These are phyloP conservation scores for Disparrhopalites patrizii DNA, from an alignment of 2,888 invertebrate genomes.

Conservation along the genomic window DNA sequence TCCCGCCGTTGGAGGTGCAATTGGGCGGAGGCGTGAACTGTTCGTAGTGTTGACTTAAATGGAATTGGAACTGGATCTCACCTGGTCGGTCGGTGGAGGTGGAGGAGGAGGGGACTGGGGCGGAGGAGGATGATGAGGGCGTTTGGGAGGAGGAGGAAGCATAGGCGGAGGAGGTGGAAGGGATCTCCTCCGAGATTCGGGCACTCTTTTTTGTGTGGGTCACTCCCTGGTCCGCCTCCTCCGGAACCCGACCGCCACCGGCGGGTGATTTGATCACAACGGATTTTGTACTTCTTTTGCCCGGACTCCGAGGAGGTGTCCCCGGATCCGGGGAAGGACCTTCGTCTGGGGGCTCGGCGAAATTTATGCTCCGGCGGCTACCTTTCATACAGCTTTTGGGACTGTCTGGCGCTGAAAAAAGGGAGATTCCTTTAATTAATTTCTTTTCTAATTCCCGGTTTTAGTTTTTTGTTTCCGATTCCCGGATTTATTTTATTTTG, in stretches of 20 bases:
- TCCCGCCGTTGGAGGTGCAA: slow-evolving; percentile 46
- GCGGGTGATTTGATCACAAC: slow-evolving; percentile 36
- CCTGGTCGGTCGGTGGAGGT: slow-evolving; percentile 28
- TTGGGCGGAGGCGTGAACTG: slow-evolving; percentile 47
- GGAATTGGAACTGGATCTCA: slow-evolving; percentile 44
- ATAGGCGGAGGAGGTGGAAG: not conserved
- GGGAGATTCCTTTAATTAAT: too few relatives aligned
- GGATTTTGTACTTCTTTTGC: slow-evolving; percentile 38
- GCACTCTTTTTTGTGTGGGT: too few relatives aligned
- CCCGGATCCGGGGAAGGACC: not conserved
- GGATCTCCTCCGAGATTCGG: not conserved
- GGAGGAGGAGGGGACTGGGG: not conserved
- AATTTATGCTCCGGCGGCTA: slow-evolving; percentile 42
- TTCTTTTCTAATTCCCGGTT: too few relatives aligned
- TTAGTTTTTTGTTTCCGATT: too few relatives aligned
- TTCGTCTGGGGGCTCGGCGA: slow-evolving; percentile 35
- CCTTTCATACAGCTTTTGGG: slow-evolving; percentile 49
- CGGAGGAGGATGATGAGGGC: not conserved
- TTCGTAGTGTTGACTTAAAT: slow-evolving; percentile 46
- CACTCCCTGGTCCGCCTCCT: too few relatives aligned
- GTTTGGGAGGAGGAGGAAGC: not conserved
- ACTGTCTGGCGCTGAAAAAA: slow-evolving; percentile 44
- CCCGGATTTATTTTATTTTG: too few relatives aligned
- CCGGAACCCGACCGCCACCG: too few relatives aligned
- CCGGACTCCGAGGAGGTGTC: slow-evolving; percentile 16